Conservation (phyloP, 2,113 vertebrate species). For the Drymodes brunneopygia region DNA sequence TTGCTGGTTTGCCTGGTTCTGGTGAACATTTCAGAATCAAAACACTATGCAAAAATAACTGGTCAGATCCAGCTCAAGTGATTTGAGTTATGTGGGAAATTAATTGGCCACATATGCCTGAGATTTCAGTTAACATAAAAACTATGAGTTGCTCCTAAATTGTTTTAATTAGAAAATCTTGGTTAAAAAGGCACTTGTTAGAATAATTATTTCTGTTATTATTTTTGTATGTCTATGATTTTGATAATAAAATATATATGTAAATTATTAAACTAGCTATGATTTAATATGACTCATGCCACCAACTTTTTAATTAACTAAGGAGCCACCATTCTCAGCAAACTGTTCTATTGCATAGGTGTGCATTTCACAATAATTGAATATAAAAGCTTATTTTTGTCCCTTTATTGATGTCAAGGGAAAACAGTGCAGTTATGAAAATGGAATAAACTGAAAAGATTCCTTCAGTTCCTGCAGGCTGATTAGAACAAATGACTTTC, state of each 20-base stretch:
- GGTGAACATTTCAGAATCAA: conserved; percentile 24
- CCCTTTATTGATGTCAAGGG: conserved; percentile 29
- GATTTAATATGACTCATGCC: neutral
- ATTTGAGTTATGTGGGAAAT: neutral
- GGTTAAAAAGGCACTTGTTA: neutral
- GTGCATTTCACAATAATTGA: neutral
- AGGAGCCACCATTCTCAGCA: neutral
- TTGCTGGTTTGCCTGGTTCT: conserved; percentile 1
- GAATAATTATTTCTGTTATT: neutral
- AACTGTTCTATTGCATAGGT: neutral
- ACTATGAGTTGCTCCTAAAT: neutral
- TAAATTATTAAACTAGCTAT: neutral
- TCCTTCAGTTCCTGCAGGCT: conserved; percentile 2
- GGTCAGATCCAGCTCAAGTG: neutral
- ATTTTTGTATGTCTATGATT: neutral
- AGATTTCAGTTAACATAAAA: neutral
- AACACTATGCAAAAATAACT: neutral
- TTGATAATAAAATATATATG: neutral
- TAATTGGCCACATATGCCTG: neutral
- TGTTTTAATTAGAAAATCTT: neutral
- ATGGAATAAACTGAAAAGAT: neutral
- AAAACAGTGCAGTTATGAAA: conserved; percentile 19
- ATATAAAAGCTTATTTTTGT: conserved; percentile 35
- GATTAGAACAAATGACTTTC: conserved; percentile 30
- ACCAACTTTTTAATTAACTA: conserved; percentile 5